Percentiles rank a stretch among this genome's conserved stretches.
Conservation (phyloP, 2,888 invertebrate genomes). For the Synanthedon vespiformis region DNA sequence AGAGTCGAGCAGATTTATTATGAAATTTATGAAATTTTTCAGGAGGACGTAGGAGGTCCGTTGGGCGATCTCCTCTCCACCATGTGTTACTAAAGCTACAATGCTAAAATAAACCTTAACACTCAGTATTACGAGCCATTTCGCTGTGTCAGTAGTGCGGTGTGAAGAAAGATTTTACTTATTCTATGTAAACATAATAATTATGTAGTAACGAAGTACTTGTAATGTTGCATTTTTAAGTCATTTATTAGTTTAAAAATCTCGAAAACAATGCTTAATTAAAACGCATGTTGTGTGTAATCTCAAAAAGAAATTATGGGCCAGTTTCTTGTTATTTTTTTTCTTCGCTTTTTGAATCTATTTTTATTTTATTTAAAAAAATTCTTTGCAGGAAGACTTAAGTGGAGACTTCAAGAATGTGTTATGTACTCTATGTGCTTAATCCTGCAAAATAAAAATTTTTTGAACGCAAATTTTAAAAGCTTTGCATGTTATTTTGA, state of each 20-base stretch:
- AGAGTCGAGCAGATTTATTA: slow-evolving; percentile 27
- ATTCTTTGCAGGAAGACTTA: slow-evolving; percentile 74
- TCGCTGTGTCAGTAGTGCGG: slow-evolving; percentile 25
- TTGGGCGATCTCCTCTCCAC: slow-evolving; percentile 75
- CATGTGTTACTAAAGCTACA: slow-evolving; percentile 69
- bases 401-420: slow-evolving; percentile 77
- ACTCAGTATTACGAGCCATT: slow-evolving; percentile 43
- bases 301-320: slow-evolving; percentile 45
- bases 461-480: slow-evolving; percentile 22
- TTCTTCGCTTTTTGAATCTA: slow-evolving; percentile 22
- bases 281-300: slow-evolving; percentile 40
- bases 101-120: slow-evolving; percentile 19
- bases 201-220: slow-evolving; percentile 3
- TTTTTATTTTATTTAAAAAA: slow-evolving; percentile 29
- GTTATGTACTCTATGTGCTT: slow-evolving; percentile 71
- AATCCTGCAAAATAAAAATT: slow-evolving; percentile 51
- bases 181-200: slow-evolving; percentile 32
- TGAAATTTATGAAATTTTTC: slow-evolving; percentile 65
- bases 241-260: slow-evolving; percentile 1
- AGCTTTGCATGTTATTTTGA: slow-evolving; percentile 40
- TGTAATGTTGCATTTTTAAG: slow-evolving; percentile 3
- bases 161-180: slow-evolving; percentile 23
- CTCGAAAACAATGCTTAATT: slow-evolving; percentile 19
- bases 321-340: slow-evolving; percentile 38
- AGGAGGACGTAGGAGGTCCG: slow-evolving; percentile 76